Base-by-base conservation (phyloP, 1,140 invertebrate genomes). In the Tigriopus japonicus region DNA sequence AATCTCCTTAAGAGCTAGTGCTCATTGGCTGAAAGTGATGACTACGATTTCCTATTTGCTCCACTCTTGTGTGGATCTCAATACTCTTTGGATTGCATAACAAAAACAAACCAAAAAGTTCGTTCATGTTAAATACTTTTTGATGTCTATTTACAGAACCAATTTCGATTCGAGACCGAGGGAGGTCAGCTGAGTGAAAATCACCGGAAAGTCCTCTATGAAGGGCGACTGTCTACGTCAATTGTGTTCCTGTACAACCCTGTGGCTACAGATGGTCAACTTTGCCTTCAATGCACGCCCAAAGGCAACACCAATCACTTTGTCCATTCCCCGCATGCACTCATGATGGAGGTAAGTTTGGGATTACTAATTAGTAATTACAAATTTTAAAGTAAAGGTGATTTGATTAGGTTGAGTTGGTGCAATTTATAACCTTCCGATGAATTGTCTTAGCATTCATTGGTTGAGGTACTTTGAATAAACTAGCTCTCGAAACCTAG, bases 161-260 rank as follows among this genome's bases (percentile, higher is more conserved):
- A 96, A 76, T 97, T 96, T 78, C 83, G 90, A 70, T 96, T 95
- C 79, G 90, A 94, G 78, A 95, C 94, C 78, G 93, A 97, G 78
- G 92, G 87, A 78, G 85, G 88, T 76, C 80, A 92, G 73, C 79
- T 94, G 70, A 87, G 87, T 73, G 89, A 93, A 76, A 89, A 89
- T 78, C 85, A 90, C 76, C 87, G 86, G 81, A 80, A 86, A 85
- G 89, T 97, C 63, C 77, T 99, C 65, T 99, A 98, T 75, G 95
- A 98, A 75, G 93, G 93, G 62, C 95, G 94, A 75, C 75, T 99
- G 67, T 94, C 92, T 63, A 86, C 82, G 67, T 85, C 87, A 65
- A 90, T 99, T 69, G 89, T 98, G 67, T 98, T 98, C 74, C 95
- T 98, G 85, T 99, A 98, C 77, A 98, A 97, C 75, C 95, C 96